Percentiles rank a stretch among this genome's conserved stretches.
phyloP scores from a whole-genome alignment of 2,888 invertebrate genomes.

The Lasioglossum villosulum region DNA sequence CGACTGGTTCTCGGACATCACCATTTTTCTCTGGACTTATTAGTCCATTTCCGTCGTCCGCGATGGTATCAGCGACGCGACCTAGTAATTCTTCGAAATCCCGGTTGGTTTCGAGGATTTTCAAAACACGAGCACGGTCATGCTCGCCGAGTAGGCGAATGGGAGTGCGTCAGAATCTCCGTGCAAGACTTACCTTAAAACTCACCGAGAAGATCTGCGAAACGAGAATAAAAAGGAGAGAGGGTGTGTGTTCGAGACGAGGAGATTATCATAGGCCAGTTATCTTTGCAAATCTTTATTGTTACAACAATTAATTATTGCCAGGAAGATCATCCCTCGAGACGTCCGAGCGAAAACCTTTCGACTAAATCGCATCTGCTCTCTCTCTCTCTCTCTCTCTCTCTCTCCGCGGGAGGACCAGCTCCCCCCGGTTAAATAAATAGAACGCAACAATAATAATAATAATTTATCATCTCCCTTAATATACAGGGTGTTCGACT shows the following conservation, averaged over 20 bases:
- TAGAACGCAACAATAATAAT: slow-evolving; percentile 60
- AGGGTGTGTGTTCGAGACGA: neutral
- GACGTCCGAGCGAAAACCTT: slow-evolving; percentile 20
- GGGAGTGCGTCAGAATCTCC: slow-evolving; percentile 14
- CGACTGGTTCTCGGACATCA: neutral
- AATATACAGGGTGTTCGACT: no score
- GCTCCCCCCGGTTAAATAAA: slow-evolving; percentile 64
- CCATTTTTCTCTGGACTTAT: neutral
- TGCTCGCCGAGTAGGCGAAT: slow-evolving; percentile 15
- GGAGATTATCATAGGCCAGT: neutral
- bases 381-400: neutral
- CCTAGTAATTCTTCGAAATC: slow-evolving; percentile 1
- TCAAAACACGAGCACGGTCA: neutral
- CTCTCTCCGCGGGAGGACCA: slow-evolving; percentile 16
- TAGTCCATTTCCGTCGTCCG: neutral
- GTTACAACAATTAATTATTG: slow-evolving; percentile 59
- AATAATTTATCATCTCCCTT: slow-evolving; percentile 17
- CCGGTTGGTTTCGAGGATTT: neutral
- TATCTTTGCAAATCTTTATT: slow-evolving; percentile 53
- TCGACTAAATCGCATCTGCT: slow-evolving; percentile 5
- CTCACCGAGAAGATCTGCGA: neutral
- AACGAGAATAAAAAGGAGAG: neutral
- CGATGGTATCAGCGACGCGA: neutral
- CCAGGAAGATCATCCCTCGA: slow-evolving; percentile 30
- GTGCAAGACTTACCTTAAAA: slow-evolving; percentile 25